Evolutionary conservation across 1,140 invertebrate genomes (phyloP).

Genomic region (Drosophila lacertosa): DNA sequence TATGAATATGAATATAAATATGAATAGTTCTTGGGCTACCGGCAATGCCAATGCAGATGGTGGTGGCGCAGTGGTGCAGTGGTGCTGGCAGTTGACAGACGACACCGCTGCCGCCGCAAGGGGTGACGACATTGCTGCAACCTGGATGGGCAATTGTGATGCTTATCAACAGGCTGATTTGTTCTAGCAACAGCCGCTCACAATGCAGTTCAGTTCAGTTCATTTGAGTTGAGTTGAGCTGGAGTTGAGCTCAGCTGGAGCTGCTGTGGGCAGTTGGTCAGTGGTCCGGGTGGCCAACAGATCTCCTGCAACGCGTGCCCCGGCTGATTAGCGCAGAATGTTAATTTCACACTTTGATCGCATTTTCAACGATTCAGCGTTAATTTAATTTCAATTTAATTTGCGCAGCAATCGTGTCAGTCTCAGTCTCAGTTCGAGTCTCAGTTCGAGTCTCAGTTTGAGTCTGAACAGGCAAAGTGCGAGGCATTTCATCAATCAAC

Average conservation of each 20-base stretch:
- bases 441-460: not conserved
- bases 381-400: constrained; percentile 81
- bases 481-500: constrained; percentile 66
- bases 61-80: not conserved
- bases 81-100: constrained; percentile 17
- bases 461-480: not conserved
- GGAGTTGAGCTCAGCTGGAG: constrained; percentile 5
- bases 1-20: constrained; percentile 14
- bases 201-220: not conserved
- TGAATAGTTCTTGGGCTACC: constrained; percentile 11
- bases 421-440: constrained; percentile 8
- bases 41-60: constrained; percentile 22
- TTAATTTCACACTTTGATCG: constrained; percentile 80
- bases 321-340: constrained; percentile 75
- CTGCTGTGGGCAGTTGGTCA: too few species aligned
- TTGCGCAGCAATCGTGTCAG: constrained; percentile 35
- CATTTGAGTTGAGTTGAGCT: not conserved
- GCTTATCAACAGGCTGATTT: constrained; percentile 35
- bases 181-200: constrained; percentile 7
- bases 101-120: constrained; percentile 17
- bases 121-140: constrained; percentile 7
- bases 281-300: not conserved
- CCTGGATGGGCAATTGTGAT: constrained; percentile 33
- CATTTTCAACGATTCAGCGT: constrained; percentile 68
- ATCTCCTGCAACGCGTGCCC: constrained; percentile 55